Evolutionary conservation across 2,113 vertebrate species (phyloP).

Genomic region (Leptobrachium leishanense): DNA sequence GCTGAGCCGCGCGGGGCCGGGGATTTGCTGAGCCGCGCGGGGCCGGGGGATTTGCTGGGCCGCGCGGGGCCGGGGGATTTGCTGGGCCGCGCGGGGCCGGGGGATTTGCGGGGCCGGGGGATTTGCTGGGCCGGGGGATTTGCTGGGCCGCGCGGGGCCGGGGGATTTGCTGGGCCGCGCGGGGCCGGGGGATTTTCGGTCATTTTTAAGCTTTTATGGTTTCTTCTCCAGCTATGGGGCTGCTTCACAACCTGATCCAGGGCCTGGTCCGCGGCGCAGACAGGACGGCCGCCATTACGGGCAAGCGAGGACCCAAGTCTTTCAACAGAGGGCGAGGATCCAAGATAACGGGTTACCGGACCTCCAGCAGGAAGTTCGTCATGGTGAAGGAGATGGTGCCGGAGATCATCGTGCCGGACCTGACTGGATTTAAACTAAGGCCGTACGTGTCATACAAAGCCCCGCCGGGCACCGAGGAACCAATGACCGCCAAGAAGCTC

Average conservation of each 20-base stretch:
- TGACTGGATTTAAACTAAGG: conserved; percentile 81
- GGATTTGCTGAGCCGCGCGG: too few species aligned
- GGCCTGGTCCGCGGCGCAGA: conserved; percentile 84
- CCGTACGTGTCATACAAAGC: conserved; percentile 87
- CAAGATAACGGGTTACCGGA: conserved; percentile 65
- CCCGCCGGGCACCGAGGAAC: conserved; percentile 65
- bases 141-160: too few species aligned
- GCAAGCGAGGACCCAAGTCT: conserved; percentile 84
- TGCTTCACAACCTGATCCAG: conserved; percentile 73
- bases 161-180: too few species aligned
- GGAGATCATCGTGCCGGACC: conserved; percentile 79
- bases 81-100: too few species aligned
- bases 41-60: too few species aligned
- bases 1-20: too few species aligned
- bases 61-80: too few species aligned
- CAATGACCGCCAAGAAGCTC: conserved; percentile 72
- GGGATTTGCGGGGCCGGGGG: too few species aligned
- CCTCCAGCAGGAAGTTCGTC: conserved; percentile 72
- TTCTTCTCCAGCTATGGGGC: conserved; percentile 71
- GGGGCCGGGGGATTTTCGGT: too few species aligned
- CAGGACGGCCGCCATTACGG: conserved; percentile 83
- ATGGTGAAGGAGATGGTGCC: conserved; percentile 79
- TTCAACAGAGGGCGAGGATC: conserved; percentile 76
- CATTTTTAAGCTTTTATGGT: background rate
- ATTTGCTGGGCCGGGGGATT: too few species aligned